phyloP scores from a whole-genome alignment of 2,113 vertebrate species.

The Synodontis membranacea region DNA sequence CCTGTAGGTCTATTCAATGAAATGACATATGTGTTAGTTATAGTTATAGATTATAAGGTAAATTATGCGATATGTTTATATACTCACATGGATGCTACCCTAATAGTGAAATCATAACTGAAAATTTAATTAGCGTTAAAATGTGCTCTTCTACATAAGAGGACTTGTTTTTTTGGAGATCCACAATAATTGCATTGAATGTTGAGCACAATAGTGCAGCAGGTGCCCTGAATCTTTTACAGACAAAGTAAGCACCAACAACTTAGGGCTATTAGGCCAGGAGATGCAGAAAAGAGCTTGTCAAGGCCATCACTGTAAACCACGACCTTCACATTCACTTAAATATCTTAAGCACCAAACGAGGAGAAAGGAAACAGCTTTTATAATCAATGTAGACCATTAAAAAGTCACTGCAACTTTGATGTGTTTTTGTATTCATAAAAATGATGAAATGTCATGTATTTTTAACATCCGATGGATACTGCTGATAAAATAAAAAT shows the following conservation, averaged over 20 bases:
- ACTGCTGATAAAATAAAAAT: background rate
- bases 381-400: slow-evolving; percentile 31
- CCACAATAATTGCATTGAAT: slow-evolving; percentile 20
- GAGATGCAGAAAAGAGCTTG: slow-evolving; percentile 33
- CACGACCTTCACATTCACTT: slow-evolving; percentile 53
- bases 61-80: background rate
- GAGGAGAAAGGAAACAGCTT: slow-evolving; percentile 30
- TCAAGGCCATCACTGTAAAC: slow-evolving; percentile 44
- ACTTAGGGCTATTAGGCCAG: slow-evolving; percentile 42
- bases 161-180: slow-evolving; percentile 28
- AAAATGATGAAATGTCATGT: slow-evolving; percentile 37
- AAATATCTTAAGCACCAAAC: slow-evolving; percentile 46
- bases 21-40: background rate
- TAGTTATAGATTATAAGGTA: background rate
- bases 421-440: slow-evolving; percentile 30
- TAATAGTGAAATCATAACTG: background rate
- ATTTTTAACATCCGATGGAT: slow-evolving; percentile 5
- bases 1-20: background rate
- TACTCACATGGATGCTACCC: background rate
- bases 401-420: slow-evolving; percentile 20
- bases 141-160: background rate
- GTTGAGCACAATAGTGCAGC: slow-evolving; percentile 34
- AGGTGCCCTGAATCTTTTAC: slow-evolving; percentile 45
- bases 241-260: slow-evolving; percentile 8
- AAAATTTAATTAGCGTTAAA: slow-evolving; percentile 12